Evolutionary conservation across 2,113 vertebrate genomes (phyloP).

Genomic region (Nansenia antarctica): DNA sequence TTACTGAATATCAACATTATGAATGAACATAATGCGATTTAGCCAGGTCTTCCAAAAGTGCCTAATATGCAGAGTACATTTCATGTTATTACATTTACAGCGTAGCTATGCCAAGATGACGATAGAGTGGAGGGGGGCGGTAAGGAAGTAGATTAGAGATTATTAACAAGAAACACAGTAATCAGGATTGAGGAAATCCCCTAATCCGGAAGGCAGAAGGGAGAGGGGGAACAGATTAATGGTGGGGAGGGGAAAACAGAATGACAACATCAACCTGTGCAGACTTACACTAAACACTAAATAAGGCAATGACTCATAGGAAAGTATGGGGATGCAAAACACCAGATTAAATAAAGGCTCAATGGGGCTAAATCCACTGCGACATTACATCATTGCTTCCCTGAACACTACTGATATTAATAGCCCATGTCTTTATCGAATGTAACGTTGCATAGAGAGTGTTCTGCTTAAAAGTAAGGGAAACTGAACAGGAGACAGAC

Average conservation of each 20-base stretch:
- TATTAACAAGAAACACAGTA: conserved; percentile 49
- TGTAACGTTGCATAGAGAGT: too few species aligned
- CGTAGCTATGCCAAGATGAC: conserved; percentile 5
- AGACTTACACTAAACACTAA: too few species aligned
- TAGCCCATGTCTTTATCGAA: too few species aligned
- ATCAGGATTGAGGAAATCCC: conserved; percentile 39
- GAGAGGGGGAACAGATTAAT: conserved; percentile 1
- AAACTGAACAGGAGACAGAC: neutral
- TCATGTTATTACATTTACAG: conserved; percentile 16
- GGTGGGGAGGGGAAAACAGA: neutral
- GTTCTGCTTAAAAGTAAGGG: neutral
- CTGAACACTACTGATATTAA: too few species aligned
- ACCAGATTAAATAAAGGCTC: too few species aligned
- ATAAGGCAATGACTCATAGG: too few species aligned
- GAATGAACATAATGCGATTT: neutral
- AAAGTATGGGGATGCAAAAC: too few species aligned
- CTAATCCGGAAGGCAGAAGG: conserved; percentile 22
- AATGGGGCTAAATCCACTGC: too few species aligned
- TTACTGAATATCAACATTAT: too few species aligned
- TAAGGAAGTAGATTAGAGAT: conserved; percentile 38
- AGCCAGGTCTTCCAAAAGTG: neutral
- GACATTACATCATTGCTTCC: too few species aligned
- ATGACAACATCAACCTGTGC: neutral
- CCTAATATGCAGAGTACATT: neutral
- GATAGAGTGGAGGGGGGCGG: neutral